phyloP scores from a whole-genome alignment of 2,113 vertebrate species.

The Noturus placidus region DNA sequence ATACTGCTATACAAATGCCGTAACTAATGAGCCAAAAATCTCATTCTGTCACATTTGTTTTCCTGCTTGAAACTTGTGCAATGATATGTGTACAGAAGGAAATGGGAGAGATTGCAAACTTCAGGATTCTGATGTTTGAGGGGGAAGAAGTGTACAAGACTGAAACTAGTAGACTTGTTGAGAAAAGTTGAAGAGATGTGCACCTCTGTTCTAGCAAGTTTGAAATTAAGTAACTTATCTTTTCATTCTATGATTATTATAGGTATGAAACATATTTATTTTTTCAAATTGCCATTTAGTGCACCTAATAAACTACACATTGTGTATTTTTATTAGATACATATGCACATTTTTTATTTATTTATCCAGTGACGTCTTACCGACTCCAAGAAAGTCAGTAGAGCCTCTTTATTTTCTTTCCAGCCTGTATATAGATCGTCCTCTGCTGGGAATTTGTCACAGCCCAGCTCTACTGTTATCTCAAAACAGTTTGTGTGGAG shows the following conservation, averaged over 20 bases:
- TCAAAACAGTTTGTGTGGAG: constrained; percentile 98
- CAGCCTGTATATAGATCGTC: constrained; percentile 83
- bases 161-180: not conserved
- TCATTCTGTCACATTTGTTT: not conserved
- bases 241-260: not conserved
- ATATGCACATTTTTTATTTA: not conserved
- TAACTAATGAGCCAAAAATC: not conserved
- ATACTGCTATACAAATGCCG: not conserved
- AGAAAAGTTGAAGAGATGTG: not conserved
- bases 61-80: not conserved
- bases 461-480: constrained; percentile 90
- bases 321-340: not conserved
- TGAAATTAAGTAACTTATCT: not conserved
- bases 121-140: not conserved
- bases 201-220: not conserved
- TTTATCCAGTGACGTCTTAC: constrained; percentile 66
- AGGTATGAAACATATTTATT: not conserved
- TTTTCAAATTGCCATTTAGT: not conserved
- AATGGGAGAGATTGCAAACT: not conserved
- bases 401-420: constrained; percentile 87
- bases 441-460: constrained; percentile 89
- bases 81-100: not conserved
- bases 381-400: constrained; percentile 85
- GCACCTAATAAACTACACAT: not conserved
- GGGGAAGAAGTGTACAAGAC: not conserved